These are phyloP conservation scores for Ochropacha duplaris DNA, from an alignment of 2,888 invertebrate genomes.

Conservation along the genomic window DNA sequence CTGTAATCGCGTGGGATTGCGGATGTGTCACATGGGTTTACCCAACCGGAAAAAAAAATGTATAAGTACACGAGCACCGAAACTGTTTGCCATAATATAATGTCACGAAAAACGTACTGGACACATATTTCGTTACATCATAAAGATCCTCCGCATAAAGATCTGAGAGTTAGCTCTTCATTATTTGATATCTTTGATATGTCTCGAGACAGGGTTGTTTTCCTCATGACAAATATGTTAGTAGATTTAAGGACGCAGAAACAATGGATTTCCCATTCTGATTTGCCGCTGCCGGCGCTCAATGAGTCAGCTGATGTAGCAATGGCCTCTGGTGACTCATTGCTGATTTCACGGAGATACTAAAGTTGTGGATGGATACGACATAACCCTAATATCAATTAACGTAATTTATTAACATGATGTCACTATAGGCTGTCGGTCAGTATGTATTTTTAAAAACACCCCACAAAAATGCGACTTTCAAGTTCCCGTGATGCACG, in stretches of 20 bases:
- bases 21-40: slow-evolving; percentile 66
- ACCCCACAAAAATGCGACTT: background rate
- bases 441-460: background rate
- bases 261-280: slow-evolving; percentile 74
- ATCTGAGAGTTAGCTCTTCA: background rate
- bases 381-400: slow-evolving; percentile 17
- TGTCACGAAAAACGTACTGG: slow-evolving; percentile 14
- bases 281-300: slow-evolving; percentile 47
- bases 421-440: background rate
- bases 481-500: too few species aligned
- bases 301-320: slow-evolving; percentile 79
- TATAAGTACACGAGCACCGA: slow-evolving; percentile 42
- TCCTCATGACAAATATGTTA: slow-evolving; percentile 30
- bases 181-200: background rate
- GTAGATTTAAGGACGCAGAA: slow-evolving; percentile 59
- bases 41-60: slow-evolving; percentile 64
- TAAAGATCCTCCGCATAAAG: background rate
- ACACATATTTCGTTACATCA: background rate
- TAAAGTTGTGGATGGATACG: slow-evolving; percentile 41
- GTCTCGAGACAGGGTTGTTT: background rate
- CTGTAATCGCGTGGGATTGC: slow-evolving; percentile 61
- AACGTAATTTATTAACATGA: background rate
- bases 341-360: slow-evolving; percentile 58
- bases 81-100: slow-evolving; percentile 35
- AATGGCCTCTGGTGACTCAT: slow-evolving; percentile 69